Conservation (phyloP, 1,140 invertebrate species). For the Adoxophyes honmai region DNA sequence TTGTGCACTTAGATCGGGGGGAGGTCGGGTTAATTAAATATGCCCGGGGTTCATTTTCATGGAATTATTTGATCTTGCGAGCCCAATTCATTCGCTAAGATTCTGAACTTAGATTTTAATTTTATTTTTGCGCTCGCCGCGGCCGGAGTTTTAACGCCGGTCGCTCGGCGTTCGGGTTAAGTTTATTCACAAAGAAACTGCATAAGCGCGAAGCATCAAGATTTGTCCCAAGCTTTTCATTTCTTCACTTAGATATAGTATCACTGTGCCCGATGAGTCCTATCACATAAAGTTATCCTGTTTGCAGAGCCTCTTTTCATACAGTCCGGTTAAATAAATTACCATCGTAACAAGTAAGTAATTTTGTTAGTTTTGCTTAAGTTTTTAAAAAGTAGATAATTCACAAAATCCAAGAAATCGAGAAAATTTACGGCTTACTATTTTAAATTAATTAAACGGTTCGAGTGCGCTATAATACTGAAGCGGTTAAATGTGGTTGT, state of each 20-base stretch:
- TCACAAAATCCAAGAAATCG: too few species aligned
- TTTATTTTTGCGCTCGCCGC: slow-evolving; percentile 53
- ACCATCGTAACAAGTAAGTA: too few species aligned
- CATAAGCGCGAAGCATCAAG: slow-evolving; percentile 44
- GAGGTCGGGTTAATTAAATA: slow-evolving; percentile 72
- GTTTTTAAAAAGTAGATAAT: too few species aligned
- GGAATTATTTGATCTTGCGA: slow-evolving; percentile 70
- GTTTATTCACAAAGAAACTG: slow-evolving; percentile 44
- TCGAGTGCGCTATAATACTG: slow-evolving; percentile 46
- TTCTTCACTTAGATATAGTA: slow-evolving; percentile 29
- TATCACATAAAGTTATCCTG: too few species aligned
- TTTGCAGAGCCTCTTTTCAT: too few species aligned
- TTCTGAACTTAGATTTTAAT: slow-evolving; percentile 36
- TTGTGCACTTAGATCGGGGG: slow-evolving; percentile 65
- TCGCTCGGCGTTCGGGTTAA: slow-evolving; percentile 17
- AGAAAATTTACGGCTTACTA: background rate
- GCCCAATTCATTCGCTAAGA: slow-evolving; percentile 51
- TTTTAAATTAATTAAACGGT: slow-evolving; percentile 25
- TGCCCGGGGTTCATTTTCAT: slow-evolving; percentile 63
- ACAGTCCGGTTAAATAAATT: too few species aligned
- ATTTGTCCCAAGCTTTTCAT: slow-evolving; percentile 47
- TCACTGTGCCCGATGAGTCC: background rate
- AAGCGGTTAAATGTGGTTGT: slow-evolving; percentile 25
- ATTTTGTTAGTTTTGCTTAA: too few species aligned
- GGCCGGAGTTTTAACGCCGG: slow-evolving; percentile 24